Evolutionary conservation across 1,140 invertebrate species (phyloP).

Genomic region (Zaprionus kolodkinae): DNA sequence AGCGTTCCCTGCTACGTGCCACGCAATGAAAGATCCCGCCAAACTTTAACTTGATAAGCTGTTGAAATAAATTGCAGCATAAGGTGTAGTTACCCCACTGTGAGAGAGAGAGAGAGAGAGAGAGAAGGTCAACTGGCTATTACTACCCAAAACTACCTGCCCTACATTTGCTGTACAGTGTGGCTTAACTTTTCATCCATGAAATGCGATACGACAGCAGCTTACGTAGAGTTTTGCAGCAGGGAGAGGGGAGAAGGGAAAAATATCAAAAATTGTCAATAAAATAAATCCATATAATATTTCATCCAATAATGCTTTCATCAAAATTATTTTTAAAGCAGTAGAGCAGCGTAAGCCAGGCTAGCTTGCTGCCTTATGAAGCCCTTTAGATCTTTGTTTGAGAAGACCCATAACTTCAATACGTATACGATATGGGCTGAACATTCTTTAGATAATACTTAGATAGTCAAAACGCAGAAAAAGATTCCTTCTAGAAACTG

Average conservation of each 20-base stretch:
- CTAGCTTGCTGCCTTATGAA: no score
- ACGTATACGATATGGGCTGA: no score
- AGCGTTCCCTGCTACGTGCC: constrained; percentile 43
- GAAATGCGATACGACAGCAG: constrained; percentile 24
- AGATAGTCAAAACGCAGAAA: no score
- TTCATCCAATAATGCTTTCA: not conserved
- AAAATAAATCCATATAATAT: not conserved
- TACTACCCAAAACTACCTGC: constrained; percentile 2
- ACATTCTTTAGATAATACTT: no score
- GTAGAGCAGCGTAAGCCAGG: no score
- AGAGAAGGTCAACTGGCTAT: not conserved
- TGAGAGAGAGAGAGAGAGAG: no score
- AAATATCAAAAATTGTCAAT: constrained; percentile 5
- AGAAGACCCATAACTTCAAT: no score
- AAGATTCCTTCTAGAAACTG: no score
- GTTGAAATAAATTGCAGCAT: constrained; percentile 63
- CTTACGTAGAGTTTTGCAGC: constrained; percentile 1
- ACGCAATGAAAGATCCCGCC: constrained; percentile 63
- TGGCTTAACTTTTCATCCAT: constrained; percentile 25
- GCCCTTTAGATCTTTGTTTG: no score
- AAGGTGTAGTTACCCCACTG: constrained; percentile 37
- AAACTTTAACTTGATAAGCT: constrained; percentile 81
- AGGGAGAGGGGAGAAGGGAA: not conserved
- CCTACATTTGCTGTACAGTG: not conserved
- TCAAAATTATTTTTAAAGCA: no score